These are phyloP conservation scores for Petroica traversi DNA, from an alignment of 2,113 vertebrate genomes.

Conservation along the genomic window DNA sequence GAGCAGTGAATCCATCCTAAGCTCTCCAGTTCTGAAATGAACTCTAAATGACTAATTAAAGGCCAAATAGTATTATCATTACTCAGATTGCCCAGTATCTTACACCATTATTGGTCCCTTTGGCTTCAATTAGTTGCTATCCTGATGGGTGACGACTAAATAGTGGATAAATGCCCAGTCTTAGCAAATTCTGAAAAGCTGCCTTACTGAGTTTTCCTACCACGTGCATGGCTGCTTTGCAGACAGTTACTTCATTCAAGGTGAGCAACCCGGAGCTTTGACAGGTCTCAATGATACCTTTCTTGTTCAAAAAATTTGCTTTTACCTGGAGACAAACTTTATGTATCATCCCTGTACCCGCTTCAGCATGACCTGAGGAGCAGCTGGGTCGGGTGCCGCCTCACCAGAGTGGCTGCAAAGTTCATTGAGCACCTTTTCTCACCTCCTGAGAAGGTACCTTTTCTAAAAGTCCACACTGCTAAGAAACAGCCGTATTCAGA, in stretches of 20 bases:
- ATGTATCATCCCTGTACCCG: fast-evolving
- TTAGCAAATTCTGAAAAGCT: background rate
- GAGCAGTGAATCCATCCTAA: background rate
- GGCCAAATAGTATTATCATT: background rate
- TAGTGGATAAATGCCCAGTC: background rate
- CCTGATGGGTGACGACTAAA: background rate
- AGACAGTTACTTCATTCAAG: background rate
- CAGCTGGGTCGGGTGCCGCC: background rate
- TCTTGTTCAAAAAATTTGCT: background rate
- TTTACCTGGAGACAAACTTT: background rate
- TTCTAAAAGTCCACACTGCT: background rate
- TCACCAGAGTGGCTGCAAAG: background rate
- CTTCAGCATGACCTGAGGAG: background rate
- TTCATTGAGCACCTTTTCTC: background rate
- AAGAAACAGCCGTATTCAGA: fast-evolving
- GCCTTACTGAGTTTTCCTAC: background rate
- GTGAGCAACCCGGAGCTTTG: background rate
- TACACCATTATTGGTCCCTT: background rate
- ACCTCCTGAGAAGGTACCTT: background rate
- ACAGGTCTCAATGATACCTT: background rate
- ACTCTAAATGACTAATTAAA: constrained; percentile 11
- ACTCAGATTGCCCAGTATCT: background rate
- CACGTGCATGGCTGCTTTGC: background rate
- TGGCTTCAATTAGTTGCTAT: constrained; percentile 40
- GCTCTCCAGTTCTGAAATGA: background rate